Evolutionary conservation across 2,888 invertebrate genomes (phyloP), one percentile per base, ranked within the genome.

Genomic region (Epirrita christyi): DNA sequence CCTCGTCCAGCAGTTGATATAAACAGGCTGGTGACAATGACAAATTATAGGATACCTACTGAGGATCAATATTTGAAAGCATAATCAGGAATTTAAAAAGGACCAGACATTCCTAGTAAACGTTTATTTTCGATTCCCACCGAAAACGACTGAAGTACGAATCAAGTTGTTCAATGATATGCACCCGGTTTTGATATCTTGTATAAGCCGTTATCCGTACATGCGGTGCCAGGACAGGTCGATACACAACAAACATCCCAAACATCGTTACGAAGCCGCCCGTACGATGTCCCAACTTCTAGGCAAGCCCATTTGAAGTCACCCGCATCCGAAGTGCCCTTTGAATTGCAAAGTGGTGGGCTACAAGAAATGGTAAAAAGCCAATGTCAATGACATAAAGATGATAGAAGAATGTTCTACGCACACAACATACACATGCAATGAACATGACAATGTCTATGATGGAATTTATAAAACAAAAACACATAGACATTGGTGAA

Each of bases 261-360:
- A 72, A 77, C 75, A 73, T 74, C 70, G 75, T 71, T 68, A 68
- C 63, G 64, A 65, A 64, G 61, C 72, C 58, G 59, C 59, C 45
- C 49, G 52, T 29, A 53, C 58, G 41, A 42, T 54, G 54, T 53
- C 67, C 68, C 73, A 78, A 78, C 78, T 77, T 70, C 70, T 66
- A 76, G 75, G 70, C 68, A 70, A 78, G 71, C 71, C 70, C 73
- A 75, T 73, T 70, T 68, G 60, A 59, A 74, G 47, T 51, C 42
- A 15, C 50, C 45, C 45, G 56, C 37, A 32, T 43, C 73, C 72
- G 68, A 70, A 68, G 67, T 70, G 73, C 70, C 77, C 72, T 84
- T 84, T 84, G 84, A 84, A 85, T 85, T 84, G 83, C 83, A 82
- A 85, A 85, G 77, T 70, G 71, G 61, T 70, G 71, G 61, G 71